Evolutionary conservation across 2,797 vertebrate species (phyloP), one percentile per base, ranked within the genome.

Genomic region (Eulemur coronatus): DNA sequence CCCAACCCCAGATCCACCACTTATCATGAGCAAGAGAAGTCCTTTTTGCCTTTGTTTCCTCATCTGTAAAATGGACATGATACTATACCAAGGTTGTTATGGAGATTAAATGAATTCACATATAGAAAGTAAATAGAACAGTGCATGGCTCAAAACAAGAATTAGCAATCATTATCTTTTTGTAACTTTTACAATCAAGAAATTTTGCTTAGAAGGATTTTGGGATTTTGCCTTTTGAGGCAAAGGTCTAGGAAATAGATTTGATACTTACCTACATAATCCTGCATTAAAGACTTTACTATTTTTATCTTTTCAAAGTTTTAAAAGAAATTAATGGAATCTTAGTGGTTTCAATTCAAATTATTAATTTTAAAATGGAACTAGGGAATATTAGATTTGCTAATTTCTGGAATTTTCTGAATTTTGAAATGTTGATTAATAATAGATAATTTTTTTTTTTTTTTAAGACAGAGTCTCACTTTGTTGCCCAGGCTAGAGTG

Each of bases 351-450:
- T 86, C 5, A 14, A 48, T 55, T 86, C 70, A 93, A 41, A 84
- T 92, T 35, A 52, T 79, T 79, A 80, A 79, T 84, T 92, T 95
- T 75, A 82, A 90, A 82, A 87, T 84, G 48, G 41, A 92, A 38
- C 30, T 50, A 43, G 4, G 9, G 28, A 82, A 82, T 73, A 57
- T 3, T 8, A 79, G 7, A 38, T 70, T 72, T 81, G 48, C 30
- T 79, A 87, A 89, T 84, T 91, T 92, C 33, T 96, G 59, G 57
- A 72, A 79, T 13, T 86, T 92, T 96, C 50, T 95, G 50, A 84
- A 18, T 90, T 97, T 81, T 87, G 24, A 82, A 96, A 70, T 73
- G 1, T 78, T 90, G 41, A 72, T 89, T 90, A 79, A 88, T 15
- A 80, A 18, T 75, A 55, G 57, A 73, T 76, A 65, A 78, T 73